Base-by-base conservation (phyloP, 2,113 vertebrate species). In the Merops nubicus region DNA sequence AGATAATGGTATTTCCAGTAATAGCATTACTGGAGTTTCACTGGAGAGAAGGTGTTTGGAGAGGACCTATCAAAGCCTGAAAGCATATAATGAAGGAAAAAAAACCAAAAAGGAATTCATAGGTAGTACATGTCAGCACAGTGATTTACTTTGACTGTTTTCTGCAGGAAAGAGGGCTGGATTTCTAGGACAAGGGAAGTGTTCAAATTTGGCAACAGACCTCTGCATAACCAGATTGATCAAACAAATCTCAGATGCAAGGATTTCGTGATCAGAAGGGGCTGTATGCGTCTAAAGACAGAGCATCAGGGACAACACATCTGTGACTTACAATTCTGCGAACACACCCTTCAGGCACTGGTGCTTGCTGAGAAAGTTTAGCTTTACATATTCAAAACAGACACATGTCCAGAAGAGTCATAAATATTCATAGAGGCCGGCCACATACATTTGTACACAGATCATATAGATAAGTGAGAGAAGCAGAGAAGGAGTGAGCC, bases 401-500 rank as follows among this genome's bases (percentile, higher is more conserved):
- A 56, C 57, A 14, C 25, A 11, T 19, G 28, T 33, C 17, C 48
- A 45, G 43, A 63, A 69, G 18, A 33, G 22, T 69, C 50, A 50
- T 77, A 31, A 83, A 67, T 8, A 19, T 67, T n/a, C 25, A 67
- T 9, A 63, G 63, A 73, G 36, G 23, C 16, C 54, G n/a, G 19
- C 8, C 51, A 3, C 12, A 4, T 0, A 0, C 51, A 8, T 78
- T 50, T 74, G 3, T 70, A 10, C 21, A 6, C 2, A 42, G 53
- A 21, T 54, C 40, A 48, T 12, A 22, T 9, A 16, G 12, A 4
- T 59, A 34, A 48, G 6, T 42, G 28, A 63, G 33, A 28, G 33
- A 21, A 81, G 60, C 59, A 54, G 31, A 36, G 59, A 62, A 73
- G 38, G 48, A 62, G 9, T 7, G 18, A 68, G 15, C 36, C 22